Base-by-base conservation (phyloP, 2,113 vertebrate genomes). In the Phrynocephalus versicolor region DNA sequence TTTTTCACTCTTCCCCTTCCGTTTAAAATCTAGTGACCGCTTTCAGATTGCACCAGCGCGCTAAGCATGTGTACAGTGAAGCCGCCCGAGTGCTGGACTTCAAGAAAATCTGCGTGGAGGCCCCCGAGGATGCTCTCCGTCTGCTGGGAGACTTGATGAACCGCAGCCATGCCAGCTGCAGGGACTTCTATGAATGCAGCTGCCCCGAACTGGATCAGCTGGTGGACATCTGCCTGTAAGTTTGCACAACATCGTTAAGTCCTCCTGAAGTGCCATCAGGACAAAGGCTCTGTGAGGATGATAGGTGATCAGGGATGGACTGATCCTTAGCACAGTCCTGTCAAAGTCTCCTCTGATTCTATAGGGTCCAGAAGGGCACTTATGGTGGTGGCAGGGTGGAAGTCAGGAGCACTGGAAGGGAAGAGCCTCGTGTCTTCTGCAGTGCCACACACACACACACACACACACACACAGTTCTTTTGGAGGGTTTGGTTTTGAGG, bases 111-210 rank as follows among this genome's bases (percentile, higher is more conserved):
- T 99, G 99, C 75, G 95, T 96, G 0, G 94, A 97, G 62, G 93
- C 95, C 79, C 96, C 97, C 57, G 96, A 91, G 25, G 95, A 95
- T 0, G 93, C 94, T 2, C 37, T 97, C 73, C 92, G 92, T 89
- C 96, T 96, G 85, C 96, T 99, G 90, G 99, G 99, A 67, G 96
- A 97, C 60, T 92, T 99, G 82, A 99, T 99, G 98, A 98, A 97
- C 94, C 96, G 97, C 95, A 99, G 99, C 95, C 97, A 99, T 33
- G 87, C 92, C 72, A 99, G 98, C 97, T 99, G 99, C 96, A 96
- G 95, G 92, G 97, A 99, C 92, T 92, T 99, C 93, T 99, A 98
- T 0, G 98, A 99, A 85, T 99, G 98, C 96, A 99, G 98, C 97
- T 99, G 98, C 92, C 93, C 96, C 1, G 98, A 99, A 84, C 96